phyloP scores from a whole-genome alignment of 2,797 vertebrate species.

The Choloepus didactylus region DNA sequence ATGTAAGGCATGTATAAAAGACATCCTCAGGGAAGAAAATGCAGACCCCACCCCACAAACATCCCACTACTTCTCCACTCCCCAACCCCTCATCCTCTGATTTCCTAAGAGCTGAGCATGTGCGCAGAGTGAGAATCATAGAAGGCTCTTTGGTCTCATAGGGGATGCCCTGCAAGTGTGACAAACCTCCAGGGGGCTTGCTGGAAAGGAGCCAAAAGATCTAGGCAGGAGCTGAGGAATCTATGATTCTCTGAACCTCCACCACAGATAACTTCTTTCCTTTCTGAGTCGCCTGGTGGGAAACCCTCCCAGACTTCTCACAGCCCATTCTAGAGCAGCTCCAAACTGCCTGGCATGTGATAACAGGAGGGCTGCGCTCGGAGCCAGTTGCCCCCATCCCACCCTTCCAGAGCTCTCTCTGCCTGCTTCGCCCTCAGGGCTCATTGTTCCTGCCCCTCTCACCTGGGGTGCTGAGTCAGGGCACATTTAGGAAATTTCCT shows the following conservation, averaged over 20 bases:
- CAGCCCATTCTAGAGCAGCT: no score
- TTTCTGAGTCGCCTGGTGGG: background rate
- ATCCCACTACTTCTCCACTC: no score
- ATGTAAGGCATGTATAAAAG: background rate
- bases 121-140: background rate
- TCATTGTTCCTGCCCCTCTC: background rate
- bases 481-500: background rate
- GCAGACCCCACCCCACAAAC: no score
- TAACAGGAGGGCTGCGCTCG: no score
- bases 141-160: background rate
- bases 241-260: background rate
- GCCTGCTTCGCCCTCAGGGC: fast-evolving
- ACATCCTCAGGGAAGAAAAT: background rate
- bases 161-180: background rate
- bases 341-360: no score
- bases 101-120: no score
- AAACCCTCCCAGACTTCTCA: background rate
- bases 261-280: background rate
- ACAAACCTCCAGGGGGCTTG: background rate
- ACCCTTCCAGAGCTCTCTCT: background rate
- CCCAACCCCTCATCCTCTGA: background rate
- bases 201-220: background rate
- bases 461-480: background rate
- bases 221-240: background rate
- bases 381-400: background rate